Conservation (phyloP, 1,140 invertebrate species). For the Phthorimaea operculella region DNA sequence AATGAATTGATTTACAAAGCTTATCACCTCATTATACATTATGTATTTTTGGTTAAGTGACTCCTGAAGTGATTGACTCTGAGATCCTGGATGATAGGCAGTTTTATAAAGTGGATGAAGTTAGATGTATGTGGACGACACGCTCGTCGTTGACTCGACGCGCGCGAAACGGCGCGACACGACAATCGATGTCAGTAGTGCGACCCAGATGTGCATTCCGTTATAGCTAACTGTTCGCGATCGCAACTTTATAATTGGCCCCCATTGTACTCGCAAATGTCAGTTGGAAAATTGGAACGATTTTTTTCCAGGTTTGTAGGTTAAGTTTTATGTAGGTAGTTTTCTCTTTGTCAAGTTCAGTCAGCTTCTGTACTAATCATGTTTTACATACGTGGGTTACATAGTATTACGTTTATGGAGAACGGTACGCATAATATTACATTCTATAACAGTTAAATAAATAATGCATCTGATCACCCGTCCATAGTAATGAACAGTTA, state of each 20-base stretch:
- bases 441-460: background rate
- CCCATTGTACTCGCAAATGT: constrained; percentile 32
- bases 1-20: too few species aligned
- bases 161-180: background rate
- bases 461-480: background rate
- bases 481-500: background rate
- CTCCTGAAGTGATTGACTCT: too few species aligned
- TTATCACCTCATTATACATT: too few species aligned
- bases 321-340: background rate
- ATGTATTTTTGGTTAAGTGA: too few species aligned
- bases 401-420: background rate
- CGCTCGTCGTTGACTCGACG: too few species aligned
- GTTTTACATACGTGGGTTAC: background rate
- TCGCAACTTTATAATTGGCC: constrained; percentile 35
- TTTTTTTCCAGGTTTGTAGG: constrained; percentile 5
- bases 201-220: constrained; percentile 49
- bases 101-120: too few species aligned
- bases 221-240: constrained; percentile 55
- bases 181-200: constrained; percentile 49
- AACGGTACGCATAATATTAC: constrained; percentile 1
- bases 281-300: constrained; percentile 20
- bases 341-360: too few species aligned
- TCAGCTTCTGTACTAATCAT: too few species aligned
- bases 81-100: too few species aligned
- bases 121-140: too few species aligned